Evolutionary conservation across 2,113 vertebrate genomes (phyloP).

Genomic region (Isichthys henryi): DNA sequence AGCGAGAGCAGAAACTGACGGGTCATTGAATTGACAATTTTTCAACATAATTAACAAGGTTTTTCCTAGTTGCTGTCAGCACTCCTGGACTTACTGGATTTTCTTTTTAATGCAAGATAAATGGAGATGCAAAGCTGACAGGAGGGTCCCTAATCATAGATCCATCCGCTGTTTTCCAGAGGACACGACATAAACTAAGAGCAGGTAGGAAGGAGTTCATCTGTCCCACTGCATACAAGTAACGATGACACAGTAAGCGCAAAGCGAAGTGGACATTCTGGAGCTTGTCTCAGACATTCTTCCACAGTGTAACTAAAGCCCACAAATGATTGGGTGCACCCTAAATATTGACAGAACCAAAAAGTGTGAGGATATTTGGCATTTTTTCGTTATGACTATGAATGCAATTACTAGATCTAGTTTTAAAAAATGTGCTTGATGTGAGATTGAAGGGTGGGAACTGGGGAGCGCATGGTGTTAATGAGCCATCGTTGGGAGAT

Average conservation of each 20-base stretch:
- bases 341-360: not conserved
- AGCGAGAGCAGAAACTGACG: not conserved
- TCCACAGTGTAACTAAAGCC: slow-evolving; percentile 32
- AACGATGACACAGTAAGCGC: not conserved
- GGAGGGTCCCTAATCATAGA: slow-evolving; percentile 17
- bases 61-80: not conserved
- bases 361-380: not conserved
- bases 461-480: not conserved
- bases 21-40: not conserved
- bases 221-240: not conserved
- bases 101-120: slow-evolving; percentile 49
- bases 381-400: not conserved
- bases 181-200: not conserved
- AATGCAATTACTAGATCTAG: not conserved
- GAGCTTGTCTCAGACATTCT: not conserved
- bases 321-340: slow-evolving; percentile 42
- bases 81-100: slow-evolving; percentile 27
- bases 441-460: not conserved
- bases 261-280: not conserved
- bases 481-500: not conserved
- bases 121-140: slow-evolving; percentile 54
- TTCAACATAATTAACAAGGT: not conserved
- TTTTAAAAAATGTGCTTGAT: not conserved
- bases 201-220: not conserved
- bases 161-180: slow-evolving; percentile 31